These are phyloP conservation scores for Drosophila tropicalis DNA, from an alignment of 1,140 invertebrate genomes.

Conservation along the genomic window DNA sequence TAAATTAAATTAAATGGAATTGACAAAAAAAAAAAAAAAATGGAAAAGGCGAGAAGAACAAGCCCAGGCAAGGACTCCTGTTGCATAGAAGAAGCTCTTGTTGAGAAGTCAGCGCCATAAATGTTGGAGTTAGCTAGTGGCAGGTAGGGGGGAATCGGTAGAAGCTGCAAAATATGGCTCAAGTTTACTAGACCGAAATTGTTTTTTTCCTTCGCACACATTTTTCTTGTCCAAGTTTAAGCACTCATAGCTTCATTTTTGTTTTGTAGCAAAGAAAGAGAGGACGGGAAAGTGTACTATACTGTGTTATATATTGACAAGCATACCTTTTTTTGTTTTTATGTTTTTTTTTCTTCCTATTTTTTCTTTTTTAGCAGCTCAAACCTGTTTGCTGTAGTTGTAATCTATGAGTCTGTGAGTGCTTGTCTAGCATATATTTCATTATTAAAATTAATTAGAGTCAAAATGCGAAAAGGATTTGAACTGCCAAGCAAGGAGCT, in stretches of 20 bases:
- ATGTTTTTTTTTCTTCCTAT: too few relatives aligned
- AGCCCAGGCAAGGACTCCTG: conserved; percentile 47
- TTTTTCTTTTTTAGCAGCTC: too few relatives aligned
- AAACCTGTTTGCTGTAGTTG: conserved; percentile 35
- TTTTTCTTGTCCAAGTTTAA: conserved; percentile 31
- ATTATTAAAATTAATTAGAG: conserved; percentile 83
- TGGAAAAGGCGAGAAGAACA: background rate
- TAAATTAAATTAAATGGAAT: conserved; percentile 82
- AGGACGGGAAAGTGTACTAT: too few relatives aligned
- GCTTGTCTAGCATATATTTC: conserved; percentile 58
- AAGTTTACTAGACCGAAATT: conserved; percentile 53
- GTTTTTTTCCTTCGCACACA: conserved; percentile 38
- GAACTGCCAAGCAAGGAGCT: conserved; percentile 37
- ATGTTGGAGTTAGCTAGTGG: conserved; percentile 43
- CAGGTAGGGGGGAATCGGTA: conserved; percentile 18
- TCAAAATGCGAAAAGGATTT: conserved; percentile 80
- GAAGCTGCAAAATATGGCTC: conserved; percentile 57
- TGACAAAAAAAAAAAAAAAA: conserved; percentile 57
- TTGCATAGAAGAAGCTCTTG: conserved; percentile 28
- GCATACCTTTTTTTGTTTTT: conserved; percentile 13
- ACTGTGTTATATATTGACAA: conserved; percentile 44
- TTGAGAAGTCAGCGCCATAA: conserved; percentile 61
- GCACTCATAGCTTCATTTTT: conserved; percentile 10
- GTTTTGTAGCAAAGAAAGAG: background rate
- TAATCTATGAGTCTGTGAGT: conserved; percentile 46